phyloP scores from a whole-genome alignment of 1,140 invertebrate species.

The Sycophila sp. region DNA sequence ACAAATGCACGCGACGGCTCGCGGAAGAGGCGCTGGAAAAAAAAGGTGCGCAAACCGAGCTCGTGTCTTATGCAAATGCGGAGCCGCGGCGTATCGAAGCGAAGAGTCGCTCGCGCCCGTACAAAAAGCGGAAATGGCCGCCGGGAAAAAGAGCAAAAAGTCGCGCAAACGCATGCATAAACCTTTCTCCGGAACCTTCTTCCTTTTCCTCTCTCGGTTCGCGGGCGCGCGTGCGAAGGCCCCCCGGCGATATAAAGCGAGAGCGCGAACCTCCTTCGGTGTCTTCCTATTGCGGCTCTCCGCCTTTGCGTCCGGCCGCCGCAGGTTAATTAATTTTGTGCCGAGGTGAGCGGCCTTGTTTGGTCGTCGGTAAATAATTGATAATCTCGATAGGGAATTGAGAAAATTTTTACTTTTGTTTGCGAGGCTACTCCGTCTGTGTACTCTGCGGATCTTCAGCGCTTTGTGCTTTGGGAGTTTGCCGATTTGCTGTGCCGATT shows the following conservation, averaged over 20 bases:
- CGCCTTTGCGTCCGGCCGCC: too few relatives aligned
- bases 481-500: too few relatives aligned
- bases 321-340: too few relatives aligned
- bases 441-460: too few relatives aligned
- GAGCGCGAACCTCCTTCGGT: background rate
- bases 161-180: slow-evolving; percentile 30
- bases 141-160: slow-evolving; percentile 33
- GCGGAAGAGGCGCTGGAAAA: background rate
- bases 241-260: slow-evolving; percentile 1
- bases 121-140: slow-evolving; percentile 34
- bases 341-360: too few relatives aligned
- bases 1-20: slow-evolving; percentile 6
- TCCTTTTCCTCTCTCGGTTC: slow-evolving; percentile 24
- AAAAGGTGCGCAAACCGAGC: slow-evolving; percentile 15
- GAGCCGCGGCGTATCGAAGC: slow-evolving; percentile 25
- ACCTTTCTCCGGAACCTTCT: slow-evolving; percentile 35
- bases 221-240: too few relatives aligned
- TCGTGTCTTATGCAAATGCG: slow-evolving; percentile 38
- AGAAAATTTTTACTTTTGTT: too few relatives aligned
- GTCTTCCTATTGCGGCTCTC: background rate
- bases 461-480: background rate
- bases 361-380: too few relatives aligned
- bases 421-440: too few relatives aligned
- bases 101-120: background rate
- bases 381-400: too few relatives aligned